Percentiles rank a stretch among this genome's conserved stretches.
phyloP scores from a whole-genome alignment of 2,888 invertebrate genomes.

The Pterostichus madidus region DNA sequence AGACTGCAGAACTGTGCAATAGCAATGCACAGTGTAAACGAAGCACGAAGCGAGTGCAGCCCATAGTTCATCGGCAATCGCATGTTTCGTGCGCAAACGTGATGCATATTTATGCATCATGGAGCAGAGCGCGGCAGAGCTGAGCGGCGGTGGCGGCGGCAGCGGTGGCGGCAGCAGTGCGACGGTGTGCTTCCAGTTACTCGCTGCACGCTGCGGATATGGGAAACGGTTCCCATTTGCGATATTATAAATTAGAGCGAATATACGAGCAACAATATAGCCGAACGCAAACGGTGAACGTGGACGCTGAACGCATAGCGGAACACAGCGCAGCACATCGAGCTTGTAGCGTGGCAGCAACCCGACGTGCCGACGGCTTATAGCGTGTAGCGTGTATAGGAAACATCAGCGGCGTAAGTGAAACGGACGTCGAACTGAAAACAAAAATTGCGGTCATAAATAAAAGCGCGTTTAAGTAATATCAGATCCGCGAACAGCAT shows the following conservation, averaged over 20 bases:
- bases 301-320: constrained; percentile 23
- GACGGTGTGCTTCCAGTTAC: constrained; percentile 15
- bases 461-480: constrained; percentile 65
- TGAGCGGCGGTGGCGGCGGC: neutral
- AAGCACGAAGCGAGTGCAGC: constrained; percentile 10
- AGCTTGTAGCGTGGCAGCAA: neutral
- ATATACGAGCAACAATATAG: constrained; percentile 65
- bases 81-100: constrained; percentile 53
- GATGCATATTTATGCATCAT: constrained; percentile 64
- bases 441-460: constrained; percentile 65
- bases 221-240: constrained; percentile 61
- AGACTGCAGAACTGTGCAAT: neutral
- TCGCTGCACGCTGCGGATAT: constrained; percentile 46
- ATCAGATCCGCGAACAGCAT: constrained; percentile 65
- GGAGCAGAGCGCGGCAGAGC: constrained; percentile 2
- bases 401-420: constrained; percentile 61
- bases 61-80: constrained; percentile 60
- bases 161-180: constrained; percentile 17
- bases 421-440: constrained; percentile 65
- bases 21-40: constrained; percentile 5
- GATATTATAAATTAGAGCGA: constrained; percentile 66
- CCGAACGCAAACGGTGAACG: constrained; percentile 29
- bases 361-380: too few species aligned
- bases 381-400: constrained; percentile 56
- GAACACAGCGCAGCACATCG: neutral